phyloP scores from a whole-genome alignment of 2,113 vertebrate genomes.

The Marmota monax region DNA sequence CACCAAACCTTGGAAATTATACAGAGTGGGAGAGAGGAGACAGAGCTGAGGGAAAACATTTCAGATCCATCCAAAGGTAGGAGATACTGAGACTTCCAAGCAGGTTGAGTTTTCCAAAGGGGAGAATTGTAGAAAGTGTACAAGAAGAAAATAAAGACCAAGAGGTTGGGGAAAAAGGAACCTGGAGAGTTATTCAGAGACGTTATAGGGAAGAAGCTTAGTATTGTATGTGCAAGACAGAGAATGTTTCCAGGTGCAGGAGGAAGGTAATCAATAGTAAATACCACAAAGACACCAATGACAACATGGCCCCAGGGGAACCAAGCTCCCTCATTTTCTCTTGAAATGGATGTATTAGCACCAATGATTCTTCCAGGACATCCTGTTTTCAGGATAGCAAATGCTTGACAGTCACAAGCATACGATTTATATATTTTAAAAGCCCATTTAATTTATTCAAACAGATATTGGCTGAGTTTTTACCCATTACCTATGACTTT shows the following conservation, averaged over 20 bases:
- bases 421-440: constrained; percentile 56
- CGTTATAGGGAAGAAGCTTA: neutral
- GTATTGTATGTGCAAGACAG: neutral
- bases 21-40: neutral
- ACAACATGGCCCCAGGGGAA: too few relatives aligned
- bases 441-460: constrained; percentile 57
- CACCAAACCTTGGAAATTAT: neutral
- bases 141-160: neutral
- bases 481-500: constrained; percentile 36
- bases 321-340: neutral
- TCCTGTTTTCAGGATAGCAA: neutral
- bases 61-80: neutral
- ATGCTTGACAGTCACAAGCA: constrained; percentile 13
- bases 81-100: neutral
- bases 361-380: constrained; percentile 15
- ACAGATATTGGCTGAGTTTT: constrained; percentile 41
- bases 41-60: neutral
- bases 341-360: neutral
- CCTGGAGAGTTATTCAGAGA: neutral
- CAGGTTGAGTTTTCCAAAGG: neutral
- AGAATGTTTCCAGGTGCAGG: neutral
- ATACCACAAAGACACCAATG: neutral
- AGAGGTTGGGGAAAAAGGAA: neutral
- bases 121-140: neutral
- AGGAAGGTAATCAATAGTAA: neutral